phyloP scores from a whole-genome alignment of 2,888 invertebrate genomes.

The Trypoxylon attenuatum region DNA sequence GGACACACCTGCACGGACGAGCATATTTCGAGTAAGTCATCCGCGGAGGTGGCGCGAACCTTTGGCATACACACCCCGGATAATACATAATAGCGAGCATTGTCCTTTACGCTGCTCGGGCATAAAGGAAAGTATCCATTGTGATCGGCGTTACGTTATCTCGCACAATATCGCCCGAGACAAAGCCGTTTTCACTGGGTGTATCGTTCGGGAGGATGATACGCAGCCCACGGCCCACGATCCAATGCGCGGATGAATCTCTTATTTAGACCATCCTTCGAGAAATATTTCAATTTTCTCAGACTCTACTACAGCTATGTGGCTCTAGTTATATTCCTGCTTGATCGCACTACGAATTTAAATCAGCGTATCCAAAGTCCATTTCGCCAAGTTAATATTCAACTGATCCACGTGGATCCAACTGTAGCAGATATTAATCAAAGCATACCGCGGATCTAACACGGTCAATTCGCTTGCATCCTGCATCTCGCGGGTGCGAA shows the following conservation, averaged over 20 bases:
- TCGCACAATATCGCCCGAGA: background rate
- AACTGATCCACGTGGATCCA: slow-evolving; percentile 12
- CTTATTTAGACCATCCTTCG: slow-evolving; percentile 40
- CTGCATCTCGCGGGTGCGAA: slow-evolving; percentile 12
- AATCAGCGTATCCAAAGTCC: too few species aligned
- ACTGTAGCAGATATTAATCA: slow-evolving; percentile 32
- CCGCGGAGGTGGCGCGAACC: background rate
- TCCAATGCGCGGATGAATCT: slow-evolving; percentile 33
- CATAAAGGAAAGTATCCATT: background rate
- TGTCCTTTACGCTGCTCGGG: background rate
- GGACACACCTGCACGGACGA: background rate
- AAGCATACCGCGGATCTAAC: too few species aligned
- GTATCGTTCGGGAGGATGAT: background rate
- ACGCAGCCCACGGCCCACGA: background rate
- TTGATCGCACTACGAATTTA: too few species aligned
- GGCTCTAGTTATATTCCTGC: too few species aligned
- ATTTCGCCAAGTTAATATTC: slow-evolving; percentile 23
- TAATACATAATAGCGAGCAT: background rate
- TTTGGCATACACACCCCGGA: background rate
- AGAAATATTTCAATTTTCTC: slow-evolving; percentile 49
- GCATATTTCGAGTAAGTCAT: background rate
- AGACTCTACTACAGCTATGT: slow-evolving; percentile 24
- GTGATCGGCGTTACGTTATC: background rate
- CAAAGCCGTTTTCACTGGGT: background rate
- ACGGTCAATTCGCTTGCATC: slow-evolving; percentile 25